A percentile compares a stretch with the other conserved stretches of the same genome.
Conservation (phyloP, 2,113 vertebrate genomes). For the Stigmatopora nigra region DNA sequence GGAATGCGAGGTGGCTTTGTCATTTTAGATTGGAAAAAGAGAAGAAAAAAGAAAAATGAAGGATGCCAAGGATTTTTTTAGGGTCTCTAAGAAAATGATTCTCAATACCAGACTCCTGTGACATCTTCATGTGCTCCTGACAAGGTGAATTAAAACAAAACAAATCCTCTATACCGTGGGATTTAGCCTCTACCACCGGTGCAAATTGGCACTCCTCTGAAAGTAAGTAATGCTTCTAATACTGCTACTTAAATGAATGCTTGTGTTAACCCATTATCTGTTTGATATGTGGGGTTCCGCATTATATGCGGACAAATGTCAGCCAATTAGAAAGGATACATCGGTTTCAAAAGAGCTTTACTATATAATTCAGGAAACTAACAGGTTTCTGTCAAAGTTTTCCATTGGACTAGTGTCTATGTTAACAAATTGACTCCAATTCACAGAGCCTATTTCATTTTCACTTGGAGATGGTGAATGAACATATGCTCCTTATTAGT, state of each 20-base stretch:
- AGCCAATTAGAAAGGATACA: too few species aligned
- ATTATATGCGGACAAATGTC: too few species aligned
- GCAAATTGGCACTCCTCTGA: constrained; percentile 2
- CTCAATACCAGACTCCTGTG: constrained; percentile 18
- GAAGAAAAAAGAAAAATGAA: constrained; percentile 16
- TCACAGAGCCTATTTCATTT: too few species aligned
- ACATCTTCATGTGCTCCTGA: constrained; percentile 22
- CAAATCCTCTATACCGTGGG: constrained; percentile 18
- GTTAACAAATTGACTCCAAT: too few species aligned
- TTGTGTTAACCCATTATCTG: not conserved
- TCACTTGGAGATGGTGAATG: too few species aligned
- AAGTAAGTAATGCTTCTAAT: constrained; percentile 12
- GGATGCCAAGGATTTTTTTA: constrained; percentile 39
- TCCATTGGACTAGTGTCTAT: too few species aligned
- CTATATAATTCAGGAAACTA: too few species aligned
- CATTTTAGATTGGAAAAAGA: constrained; percentile 23
- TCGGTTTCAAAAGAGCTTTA: too few species aligned
- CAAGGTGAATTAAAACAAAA: constrained; percentile 23
- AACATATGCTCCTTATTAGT: too few species aligned
- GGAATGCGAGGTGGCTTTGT: constrained; percentile 40
- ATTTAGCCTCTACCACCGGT: constrained; percentile 8
- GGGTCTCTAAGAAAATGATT: constrained; percentile 33
- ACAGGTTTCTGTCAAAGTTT: too few species aligned
- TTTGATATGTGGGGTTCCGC: not conserved
- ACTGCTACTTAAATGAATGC: constrained; percentile 5